Evolutionary conservation across 1,140 invertebrate species (phyloP), one percentile per base, ranked within the genome.

Genomic region (Listronotus bonariensis): DNA sequence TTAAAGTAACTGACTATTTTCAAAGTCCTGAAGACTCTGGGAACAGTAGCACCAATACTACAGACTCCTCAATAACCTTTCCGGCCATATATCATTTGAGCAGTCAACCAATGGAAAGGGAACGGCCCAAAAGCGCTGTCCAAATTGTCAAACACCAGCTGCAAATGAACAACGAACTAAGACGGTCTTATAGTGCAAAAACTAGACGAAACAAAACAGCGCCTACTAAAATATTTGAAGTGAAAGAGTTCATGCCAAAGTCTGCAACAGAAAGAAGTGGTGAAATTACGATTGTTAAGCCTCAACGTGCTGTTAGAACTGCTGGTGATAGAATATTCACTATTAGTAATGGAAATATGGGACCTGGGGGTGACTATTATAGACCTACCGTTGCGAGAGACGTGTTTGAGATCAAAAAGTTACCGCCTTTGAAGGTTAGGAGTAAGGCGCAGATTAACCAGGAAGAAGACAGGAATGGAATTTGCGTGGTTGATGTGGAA

Each of bases 61-160:
- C 56, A 10, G 53, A 61, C 55, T 75, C 72, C 31, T 65, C 61
- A 14, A 63, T 70, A 45, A 71, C 74, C 10, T 70, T 74, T 43
- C 68, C 72, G 11, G 63, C 67, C 15, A 41, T 76, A 43, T 74
- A 74, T 62, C 36, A 62, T 46, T 55, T 61, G 9, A 61, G 53
- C 14, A 53, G 53, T 17, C 40, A 43, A 2, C 57, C 41, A 14
- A 17, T 31, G 18, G 32, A 55, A 46, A 46, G 36, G 10, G 74
- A 74, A 17, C 72, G 82, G 6, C 82, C 82, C 0, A 80, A 80
- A 43, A 82, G 80, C 14, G 81, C 82, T 1, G 79, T 80, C 8
- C 77, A 81, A 48, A 70, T 82, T 0, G 77, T 84, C n/a, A 75
- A 80, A 31, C 65, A 81, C 6, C 82, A 84, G 68, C 73, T 84